phyloP scores from a whole-genome alignment of 2,797 vertebrate species.

The Molossus molossus region DNA sequence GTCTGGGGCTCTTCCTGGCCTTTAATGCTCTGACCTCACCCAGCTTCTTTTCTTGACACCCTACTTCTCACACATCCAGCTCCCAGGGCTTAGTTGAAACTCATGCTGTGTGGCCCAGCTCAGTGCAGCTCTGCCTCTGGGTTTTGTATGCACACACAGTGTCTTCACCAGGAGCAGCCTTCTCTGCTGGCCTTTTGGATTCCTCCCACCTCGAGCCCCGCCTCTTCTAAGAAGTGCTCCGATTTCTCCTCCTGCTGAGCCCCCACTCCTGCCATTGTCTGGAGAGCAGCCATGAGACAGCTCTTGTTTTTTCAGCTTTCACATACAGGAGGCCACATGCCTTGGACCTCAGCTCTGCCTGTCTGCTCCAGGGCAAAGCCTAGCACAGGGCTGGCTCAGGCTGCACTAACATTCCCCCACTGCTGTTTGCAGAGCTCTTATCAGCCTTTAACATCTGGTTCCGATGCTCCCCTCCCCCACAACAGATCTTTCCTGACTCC shows the following conservation, averaged over 20 bases:
- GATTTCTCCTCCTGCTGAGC: background rate
- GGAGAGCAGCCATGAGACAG: background rate
- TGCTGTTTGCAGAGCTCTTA: background rate
- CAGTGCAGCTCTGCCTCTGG: background rate
- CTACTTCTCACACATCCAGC: background rate
- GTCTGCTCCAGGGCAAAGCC: background rate
- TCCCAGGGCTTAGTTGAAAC: background rate
- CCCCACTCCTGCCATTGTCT: background rate
- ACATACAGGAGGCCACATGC: background rate
- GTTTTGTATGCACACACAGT: background rate
- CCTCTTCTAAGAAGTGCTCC: background rate
- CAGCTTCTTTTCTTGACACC: background rate
- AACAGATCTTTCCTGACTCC: background rate
- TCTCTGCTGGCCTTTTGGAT: background rate
- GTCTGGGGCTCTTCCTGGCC: background rate
- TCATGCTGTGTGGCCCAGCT: background rate
- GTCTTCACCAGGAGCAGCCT: background rate
- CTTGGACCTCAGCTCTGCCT: background rate
- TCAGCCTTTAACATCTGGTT: background rate
- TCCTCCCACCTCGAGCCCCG: background rate
- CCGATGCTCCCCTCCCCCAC: background rate
- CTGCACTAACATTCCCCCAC: background rate
- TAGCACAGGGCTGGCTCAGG: background rate
- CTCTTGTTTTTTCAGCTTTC: background rate
- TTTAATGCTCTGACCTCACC: background rate